phyloP scores from a whole-genome alignment of 1,140 invertebrate genomes.

The Anthonomus grandis region DNA sequence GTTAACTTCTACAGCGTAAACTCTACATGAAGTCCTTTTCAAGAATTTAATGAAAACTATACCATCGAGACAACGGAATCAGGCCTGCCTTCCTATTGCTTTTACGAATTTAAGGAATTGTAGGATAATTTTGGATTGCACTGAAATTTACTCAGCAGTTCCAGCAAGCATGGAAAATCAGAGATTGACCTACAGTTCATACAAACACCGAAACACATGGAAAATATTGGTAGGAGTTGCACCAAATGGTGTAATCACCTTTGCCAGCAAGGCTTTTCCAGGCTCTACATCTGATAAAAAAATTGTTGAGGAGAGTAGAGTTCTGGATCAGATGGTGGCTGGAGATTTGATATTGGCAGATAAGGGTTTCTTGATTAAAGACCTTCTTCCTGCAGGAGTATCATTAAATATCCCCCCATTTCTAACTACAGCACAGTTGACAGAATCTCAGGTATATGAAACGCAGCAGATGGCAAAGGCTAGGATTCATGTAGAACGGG shows the following conservation, averaged over 20 bases:
- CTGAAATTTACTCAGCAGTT: constrained; percentile 19
- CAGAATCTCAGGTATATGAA: constrained; percentile 18
- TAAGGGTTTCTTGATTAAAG: constrained; percentile 32
- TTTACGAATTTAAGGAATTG: constrained; percentile 28
- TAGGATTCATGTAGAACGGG: constrained; percentile 27
- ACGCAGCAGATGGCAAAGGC: constrained; percentile 25
- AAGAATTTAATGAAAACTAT: background rate
- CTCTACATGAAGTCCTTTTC: background rate
- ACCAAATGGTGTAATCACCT: constrained; percentile 32
- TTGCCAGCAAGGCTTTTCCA: constrained; percentile 21
- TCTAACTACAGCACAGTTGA: constrained; percentile 27
- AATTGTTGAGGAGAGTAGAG: constrained; percentile 17
- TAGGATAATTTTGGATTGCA: constrained; percentile 28
- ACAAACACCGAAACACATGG: constrained; percentile 26
- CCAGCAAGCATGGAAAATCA: constrained; percentile 21
- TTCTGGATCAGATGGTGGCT: constrained; percentile 12
- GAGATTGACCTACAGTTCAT: constrained; percentile 24
- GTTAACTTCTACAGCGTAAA: too few relatives aligned
- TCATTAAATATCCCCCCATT: constrained; percentile 31
- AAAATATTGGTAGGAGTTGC: constrained; percentile 29
- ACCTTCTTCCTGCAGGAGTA: constrained; percentile 27
- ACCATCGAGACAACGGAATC: too few relatives aligned
- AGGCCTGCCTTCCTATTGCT: constrained; percentile 19
- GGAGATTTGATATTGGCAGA: constrained; percentile 31
- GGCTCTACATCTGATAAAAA: constrained; percentile 29